A percentile compares a stretch with the other conserved stretches of the same genome.
Evolutionary conservation across 2,113 vertebrate species (phyloP).

Genomic region (Neodon shergylaensis): DNA sequence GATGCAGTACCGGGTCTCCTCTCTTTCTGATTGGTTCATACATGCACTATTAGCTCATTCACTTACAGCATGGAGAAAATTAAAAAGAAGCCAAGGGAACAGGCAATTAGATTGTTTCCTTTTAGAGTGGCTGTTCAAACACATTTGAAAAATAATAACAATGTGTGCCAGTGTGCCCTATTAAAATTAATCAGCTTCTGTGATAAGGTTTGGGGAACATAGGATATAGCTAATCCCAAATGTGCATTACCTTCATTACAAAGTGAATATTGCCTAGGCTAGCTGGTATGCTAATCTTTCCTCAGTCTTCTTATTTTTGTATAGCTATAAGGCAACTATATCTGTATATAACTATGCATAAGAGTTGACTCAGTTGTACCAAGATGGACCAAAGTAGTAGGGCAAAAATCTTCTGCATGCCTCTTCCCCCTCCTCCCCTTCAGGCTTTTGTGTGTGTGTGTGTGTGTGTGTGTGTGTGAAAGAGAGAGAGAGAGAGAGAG

Average conservation of each 20-base stretch:
- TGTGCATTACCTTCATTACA: not conserved
- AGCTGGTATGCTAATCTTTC: conserved; percentile 26
- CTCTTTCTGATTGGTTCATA: conserved; percentile 40
- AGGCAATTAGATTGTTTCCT: conserved; percentile 57
- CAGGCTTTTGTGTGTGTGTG: not conserved
- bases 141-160: conserved; percentile 64
- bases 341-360: too few relatives aligned
- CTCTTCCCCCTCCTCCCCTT: too few relatives aligned
- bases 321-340: conserved; percentile 25
- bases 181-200: conserved; percentile 66
- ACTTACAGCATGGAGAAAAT: conserved; percentile 60
- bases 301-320: conserved; percentile 27
- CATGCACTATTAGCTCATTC: conserved; percentile 45
- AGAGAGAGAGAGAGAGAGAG: not conserved
- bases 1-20: not conserved
- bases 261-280: conserved; percentile 3
- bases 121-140: conserved; percentile 55
- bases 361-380: not conserved
- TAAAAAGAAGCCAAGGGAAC: conserved; percentile 60
- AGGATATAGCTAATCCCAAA: conserved; percentile 21
- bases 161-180: not conserved
- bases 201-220: conserved; percentile 56
- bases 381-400: not conserved
- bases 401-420: not conserved
- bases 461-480: not conserved